Conservation (phyloP, 2,797 vertebrate species). For the Scolopax rusticola region DNA sequence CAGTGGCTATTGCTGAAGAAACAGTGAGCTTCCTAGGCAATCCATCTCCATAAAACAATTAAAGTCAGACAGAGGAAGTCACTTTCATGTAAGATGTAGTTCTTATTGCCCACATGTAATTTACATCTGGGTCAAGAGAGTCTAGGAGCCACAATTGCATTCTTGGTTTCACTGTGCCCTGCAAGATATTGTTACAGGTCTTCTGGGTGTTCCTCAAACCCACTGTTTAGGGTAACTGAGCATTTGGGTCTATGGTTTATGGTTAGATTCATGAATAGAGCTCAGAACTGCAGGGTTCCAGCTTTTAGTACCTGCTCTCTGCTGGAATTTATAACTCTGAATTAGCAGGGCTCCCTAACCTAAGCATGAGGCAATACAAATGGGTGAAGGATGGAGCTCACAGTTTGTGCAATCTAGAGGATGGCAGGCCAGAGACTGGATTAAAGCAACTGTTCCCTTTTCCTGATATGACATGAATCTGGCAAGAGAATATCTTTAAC, state of each 20-base stretch:
- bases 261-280: constrained; percentile 6
- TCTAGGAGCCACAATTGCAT: constrained; percentile 6
- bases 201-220: constrained; percentile 10
- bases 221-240: not conserved
- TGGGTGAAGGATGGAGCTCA: not conserved
- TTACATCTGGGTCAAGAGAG: constrained; percentile 32
- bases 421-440: not conserved
- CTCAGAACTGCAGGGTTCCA: not conserved
- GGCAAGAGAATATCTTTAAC: not conserved
- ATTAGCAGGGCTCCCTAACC: not conserved
- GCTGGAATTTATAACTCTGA: constrained; percentile 5
- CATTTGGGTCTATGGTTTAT: not conserved
- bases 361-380: not conserved
- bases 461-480: not conserved
- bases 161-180: not conserved
- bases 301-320: not conserved
- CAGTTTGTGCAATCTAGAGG: not conserved
- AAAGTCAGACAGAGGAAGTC: constrained; percentile 65
- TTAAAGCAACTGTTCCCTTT: not conserved
- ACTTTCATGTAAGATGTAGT: constrained; percentile 52
- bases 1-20: constrained; percentile 16
- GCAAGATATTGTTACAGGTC: not conserved
- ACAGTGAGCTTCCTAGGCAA: not conserved
- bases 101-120: constrained; percentile 34
- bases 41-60: constrained; percentile 62